These are phyloP conservation scores for Punctoribates punctum DNA, from an alignment of 2,888 invertebrate genomes.

Conservation along the genomic window DNA sequence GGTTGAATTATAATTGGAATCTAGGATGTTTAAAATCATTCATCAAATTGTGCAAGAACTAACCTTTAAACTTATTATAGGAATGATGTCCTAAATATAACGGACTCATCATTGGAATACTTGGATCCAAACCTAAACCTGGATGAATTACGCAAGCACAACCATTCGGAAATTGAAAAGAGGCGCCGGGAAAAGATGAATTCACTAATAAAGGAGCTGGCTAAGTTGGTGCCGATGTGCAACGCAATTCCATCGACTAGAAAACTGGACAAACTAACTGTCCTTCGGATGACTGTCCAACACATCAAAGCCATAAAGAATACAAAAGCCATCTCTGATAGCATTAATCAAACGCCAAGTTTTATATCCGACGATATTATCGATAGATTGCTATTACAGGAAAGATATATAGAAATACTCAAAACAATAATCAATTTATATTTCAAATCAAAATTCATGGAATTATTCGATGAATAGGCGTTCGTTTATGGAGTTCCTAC, in stretches of 20 bases:
- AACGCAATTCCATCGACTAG: conserved; percentile 72
- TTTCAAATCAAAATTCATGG: too few relatives aligned
- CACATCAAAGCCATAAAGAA: conserved; percentile 72
- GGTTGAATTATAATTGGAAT: too few relatives aligned
- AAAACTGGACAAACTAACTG: conserved; percentile 87
- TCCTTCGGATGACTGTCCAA: conserved; percentile 85
- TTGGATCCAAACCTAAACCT: neutral
- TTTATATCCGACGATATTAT: conserved; percentile 81
- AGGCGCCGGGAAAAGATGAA: conserved; percentile 93
- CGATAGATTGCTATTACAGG: conserved; percentile 75
- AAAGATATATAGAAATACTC: conserved; percentile 51
- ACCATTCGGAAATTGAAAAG: conserved; percentile 95
- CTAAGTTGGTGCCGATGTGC: conserved; percentile 88
- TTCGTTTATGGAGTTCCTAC: too few relatives aligned
- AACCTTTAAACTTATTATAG: too few relatives aligned
- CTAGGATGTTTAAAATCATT: too few relatives aligned
- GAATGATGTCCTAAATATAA: too few relatives aligned
- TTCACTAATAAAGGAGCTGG: conserved; percentile 83
- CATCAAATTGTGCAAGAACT: too few relatives aligned
- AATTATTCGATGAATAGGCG: too few relatives aligned
- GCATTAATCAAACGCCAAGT: conserved; percentile 71
- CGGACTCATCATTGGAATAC: neutral
- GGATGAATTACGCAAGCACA: conserved; percentile 64
- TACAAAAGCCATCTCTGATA: conserved; percentile 55
- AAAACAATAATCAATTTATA: neutral